Evolutionary conservation across 1,140 invertebrate species (phyloP).

Genomic region (Xylocopa sonorina): DNA sequence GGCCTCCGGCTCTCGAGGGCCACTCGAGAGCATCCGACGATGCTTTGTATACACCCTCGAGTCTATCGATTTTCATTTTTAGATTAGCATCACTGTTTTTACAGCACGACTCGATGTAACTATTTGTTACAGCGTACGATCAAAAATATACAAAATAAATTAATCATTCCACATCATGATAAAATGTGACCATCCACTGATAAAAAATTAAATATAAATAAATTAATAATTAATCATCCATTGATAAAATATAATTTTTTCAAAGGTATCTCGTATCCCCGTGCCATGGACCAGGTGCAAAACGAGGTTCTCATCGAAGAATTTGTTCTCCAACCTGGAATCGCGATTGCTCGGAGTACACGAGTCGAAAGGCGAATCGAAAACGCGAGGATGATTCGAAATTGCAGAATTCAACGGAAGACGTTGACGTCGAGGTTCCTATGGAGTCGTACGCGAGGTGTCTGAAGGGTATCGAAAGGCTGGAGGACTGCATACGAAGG

Average conservation of each 20-base stretch:
- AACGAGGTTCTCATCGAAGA: constrained; percentile 7
- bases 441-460: constrained; percentile 70
- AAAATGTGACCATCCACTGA: too few relatives aligned
- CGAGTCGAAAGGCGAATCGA: constrained; percentile 28
- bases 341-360: constrained; percentile 45
- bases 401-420: too few relatives aligned
- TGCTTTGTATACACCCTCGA: too few relatives aligned
- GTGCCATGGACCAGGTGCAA: background rate
- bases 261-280: background rate
- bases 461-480: constrained; percentile 68
- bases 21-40: background rate
- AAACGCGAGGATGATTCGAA: constrained; percentile 57
- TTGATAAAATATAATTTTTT: background rate
- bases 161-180: too few relatives aligned
- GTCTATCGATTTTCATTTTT: too few relatives aligned
- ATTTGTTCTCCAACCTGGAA: background rate
- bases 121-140: too few relatives aligned
- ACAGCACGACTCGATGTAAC: too few relatives aligned
- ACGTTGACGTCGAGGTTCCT: constrained; percentile 41
- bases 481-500: constrained; percentile 70
- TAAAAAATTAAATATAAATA: background rate
- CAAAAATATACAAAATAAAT: too few relatives aligned
- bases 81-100: too few relatives aligned
- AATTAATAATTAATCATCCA: background rate
- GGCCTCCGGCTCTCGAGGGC: background rate